Percentiles rank a stretch among this genome's conserved stretches.
These are phyloP conservation scores for Netelia melanura DNA, from an alignment of 2,888 invertebrate species.

Conservation along the genomic window DNA sequence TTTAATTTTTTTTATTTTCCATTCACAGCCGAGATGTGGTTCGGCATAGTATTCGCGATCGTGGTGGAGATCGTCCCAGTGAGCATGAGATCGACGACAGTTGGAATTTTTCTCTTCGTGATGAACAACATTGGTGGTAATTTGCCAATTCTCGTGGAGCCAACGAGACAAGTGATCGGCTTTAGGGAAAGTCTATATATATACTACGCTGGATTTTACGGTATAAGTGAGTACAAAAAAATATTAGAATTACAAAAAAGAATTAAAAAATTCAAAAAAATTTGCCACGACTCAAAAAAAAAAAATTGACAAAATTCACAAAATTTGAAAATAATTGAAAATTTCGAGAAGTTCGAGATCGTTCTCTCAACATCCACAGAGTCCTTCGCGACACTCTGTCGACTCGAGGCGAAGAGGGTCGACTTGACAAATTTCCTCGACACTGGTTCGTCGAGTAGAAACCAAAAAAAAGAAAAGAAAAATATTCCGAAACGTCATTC, in stretches of 20 bases:
- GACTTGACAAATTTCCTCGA: too few relatives aligned
- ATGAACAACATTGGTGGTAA: conserved; percentile 97
- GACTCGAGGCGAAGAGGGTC: not conserved
- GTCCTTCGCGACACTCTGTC: not conserved
- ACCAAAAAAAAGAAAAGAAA: not conserved
- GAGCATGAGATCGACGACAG: conserved; percentile 92
- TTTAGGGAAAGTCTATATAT: conserved; percentile 94
- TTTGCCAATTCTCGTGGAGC: conserved; percentile 94
- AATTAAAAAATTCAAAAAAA: not conserved
- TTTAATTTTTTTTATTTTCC: not conserved
- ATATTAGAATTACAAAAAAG: not conserved
- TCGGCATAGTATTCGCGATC: conserved; percentile 96
- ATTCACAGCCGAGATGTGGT: conserved; percentile 95
- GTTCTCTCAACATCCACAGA: not conserved
- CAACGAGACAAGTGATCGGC: conserved; percentile 92
- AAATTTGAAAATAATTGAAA: too few relatives aligned
- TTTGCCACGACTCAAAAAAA: not conserved
- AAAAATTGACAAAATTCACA: too few relatives aligned
- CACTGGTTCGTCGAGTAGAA: not conserved
- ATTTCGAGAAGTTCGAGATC: not conserved
- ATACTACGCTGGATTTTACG: conserved; percentile 95
- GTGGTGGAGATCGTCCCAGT: conserved; percentile 95
- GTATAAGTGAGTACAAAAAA: conserved; percentile 89
- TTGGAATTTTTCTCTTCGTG: conserved; percentile 95
- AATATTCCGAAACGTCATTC: not conserved